phyloP scores from a whole-genome alignment of 2,797 vertebrate genomes.

The Hozukius guyotensis region DNA sequence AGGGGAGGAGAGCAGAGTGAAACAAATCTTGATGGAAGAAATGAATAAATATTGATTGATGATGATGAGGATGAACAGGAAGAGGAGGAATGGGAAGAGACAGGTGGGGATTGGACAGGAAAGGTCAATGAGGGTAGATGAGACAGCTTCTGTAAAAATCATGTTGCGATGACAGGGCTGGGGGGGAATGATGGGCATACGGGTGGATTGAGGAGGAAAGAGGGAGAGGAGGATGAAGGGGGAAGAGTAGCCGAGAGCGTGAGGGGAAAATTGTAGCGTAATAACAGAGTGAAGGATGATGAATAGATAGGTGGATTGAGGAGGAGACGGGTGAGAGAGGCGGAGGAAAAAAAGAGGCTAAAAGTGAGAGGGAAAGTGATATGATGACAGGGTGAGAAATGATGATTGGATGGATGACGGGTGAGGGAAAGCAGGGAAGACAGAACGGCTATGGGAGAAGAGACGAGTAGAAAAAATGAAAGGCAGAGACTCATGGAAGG shows the following conservation, averaged over 20 bases:
- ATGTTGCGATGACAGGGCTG: conserved; percentile 3
- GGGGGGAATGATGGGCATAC: conserved; percentile 33
- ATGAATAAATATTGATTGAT: conserved; percentile 61
- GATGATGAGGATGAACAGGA: conserved; percentile 29
- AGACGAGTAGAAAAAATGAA: conserved; percentile 18
- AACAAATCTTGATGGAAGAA: conserved; percentile 37
- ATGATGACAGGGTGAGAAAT: conserved; percentile 42
- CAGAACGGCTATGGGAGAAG: background rate
- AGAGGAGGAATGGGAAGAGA: conserved; percentile 18
- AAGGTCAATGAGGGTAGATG: conserved; percentile 13
- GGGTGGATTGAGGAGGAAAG: conserved; percentile 41
- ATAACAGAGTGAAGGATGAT: conserved; percentile 42
- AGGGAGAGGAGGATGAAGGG: conserved; percentile 16
- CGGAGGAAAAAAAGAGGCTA: background rate
- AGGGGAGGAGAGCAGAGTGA: background rate
- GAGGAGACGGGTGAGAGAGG: background rate
- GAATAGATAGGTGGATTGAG: conserved; percentile 20
- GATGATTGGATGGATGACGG: conserved; percentile 37
- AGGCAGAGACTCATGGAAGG: conserved; percentile 1
- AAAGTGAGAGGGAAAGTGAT: conserved; percentile 22
- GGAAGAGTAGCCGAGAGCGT: background rate
- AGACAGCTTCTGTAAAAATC: conserved; percentile 24
- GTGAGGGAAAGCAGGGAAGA: conserved; percentile 5
- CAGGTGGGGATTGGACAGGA: conserved; percentile 34
- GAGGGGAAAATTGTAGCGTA: conserved; percentile 28